Conservation (phyloP, 2,113 vertebrate genomes). For the Hydropotes inermis region DNA sequence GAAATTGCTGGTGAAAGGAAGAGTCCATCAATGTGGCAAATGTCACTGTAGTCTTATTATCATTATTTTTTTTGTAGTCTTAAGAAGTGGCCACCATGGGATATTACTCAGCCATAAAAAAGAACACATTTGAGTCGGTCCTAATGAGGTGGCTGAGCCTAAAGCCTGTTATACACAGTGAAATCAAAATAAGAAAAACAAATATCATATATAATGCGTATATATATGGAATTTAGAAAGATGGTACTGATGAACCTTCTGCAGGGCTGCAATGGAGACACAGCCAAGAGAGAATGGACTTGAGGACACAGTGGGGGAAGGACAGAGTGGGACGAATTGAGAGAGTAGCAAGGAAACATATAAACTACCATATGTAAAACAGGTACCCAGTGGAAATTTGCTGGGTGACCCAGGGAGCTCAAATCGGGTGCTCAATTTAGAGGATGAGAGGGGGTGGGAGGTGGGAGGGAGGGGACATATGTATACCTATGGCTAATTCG, state of each 20-base stretch:
- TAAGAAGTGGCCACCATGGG: neutral
- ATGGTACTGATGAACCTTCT: neutral
- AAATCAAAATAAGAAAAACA: neutral
- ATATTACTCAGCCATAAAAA: neutral
- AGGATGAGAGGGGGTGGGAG: neutral
- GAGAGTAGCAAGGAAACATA: neutral
- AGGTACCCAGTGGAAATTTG: neutral
- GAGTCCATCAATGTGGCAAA: neutral
- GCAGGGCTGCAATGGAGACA: neutral
- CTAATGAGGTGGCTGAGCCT: neutral
- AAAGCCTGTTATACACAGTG: neutral
- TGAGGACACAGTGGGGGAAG: neutral
- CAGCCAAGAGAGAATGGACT: neutral
- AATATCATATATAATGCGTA: neutral
- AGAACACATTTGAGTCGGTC: neutral
- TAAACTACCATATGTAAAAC: neutral
- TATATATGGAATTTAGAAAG: neutral
- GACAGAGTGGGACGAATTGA: neutral
- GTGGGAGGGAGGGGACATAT: neutral
- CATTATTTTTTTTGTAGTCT: no score
- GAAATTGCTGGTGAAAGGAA: neutral
- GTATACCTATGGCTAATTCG: neutral
- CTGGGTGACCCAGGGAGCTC: neutral
- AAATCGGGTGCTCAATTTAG: accelerated
- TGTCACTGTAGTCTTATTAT: neutral